Percentiles rank a stretch among this genome's conserved stretches.
Evolutionary conservation across 2,888 invertebrate species (phyloP).

Genomic region (Lysandra bellargus): DNA sequence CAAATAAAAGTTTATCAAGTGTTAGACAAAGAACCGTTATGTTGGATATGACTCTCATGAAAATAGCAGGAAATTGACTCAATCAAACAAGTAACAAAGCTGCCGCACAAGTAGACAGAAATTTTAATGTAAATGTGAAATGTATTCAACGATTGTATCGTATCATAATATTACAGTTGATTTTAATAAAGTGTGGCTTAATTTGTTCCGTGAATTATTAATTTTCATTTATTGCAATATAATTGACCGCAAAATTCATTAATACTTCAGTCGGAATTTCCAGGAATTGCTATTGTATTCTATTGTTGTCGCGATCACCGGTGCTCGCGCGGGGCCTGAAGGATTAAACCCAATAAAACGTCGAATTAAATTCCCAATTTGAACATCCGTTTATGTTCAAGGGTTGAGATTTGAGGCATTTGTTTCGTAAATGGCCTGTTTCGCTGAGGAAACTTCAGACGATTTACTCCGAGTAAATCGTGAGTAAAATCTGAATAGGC

Average conservation of each 20-base stretch:
- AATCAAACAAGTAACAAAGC: background rate
- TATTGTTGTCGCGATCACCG: no score
- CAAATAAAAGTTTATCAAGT: no score
- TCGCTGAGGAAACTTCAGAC: slow-evolving; percentile 40
- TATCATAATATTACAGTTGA: background rate
- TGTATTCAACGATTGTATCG: background rate
- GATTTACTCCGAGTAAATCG: slow-evolving; percentile 42
- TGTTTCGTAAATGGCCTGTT: slow-evolving; percentile 35
- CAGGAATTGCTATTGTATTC: no score
- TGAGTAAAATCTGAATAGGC: slow-evolving; percentile 40
- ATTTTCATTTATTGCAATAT: background rate
- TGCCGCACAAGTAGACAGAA: background rate
- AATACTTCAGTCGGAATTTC: no score
- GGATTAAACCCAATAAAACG: no score
- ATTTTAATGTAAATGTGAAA: background rate
- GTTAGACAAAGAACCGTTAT: no score
- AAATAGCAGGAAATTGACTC: background rate
- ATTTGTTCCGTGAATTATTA: background rate
- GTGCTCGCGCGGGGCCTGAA: no score
- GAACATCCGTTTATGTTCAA: slow-evolving; percentile 30
- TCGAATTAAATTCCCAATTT: no score
- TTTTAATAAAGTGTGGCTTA: background rate
- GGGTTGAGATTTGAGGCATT: slow-evolving; percentile 33
- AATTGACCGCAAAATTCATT: background rate
- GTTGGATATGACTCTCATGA: no score